Evolutionary conservation across 2,113 vertebrate species (phyloP), one percentile per base, ranked within the genome.

Genomic region (Hoplias malabaricus): DNA sequence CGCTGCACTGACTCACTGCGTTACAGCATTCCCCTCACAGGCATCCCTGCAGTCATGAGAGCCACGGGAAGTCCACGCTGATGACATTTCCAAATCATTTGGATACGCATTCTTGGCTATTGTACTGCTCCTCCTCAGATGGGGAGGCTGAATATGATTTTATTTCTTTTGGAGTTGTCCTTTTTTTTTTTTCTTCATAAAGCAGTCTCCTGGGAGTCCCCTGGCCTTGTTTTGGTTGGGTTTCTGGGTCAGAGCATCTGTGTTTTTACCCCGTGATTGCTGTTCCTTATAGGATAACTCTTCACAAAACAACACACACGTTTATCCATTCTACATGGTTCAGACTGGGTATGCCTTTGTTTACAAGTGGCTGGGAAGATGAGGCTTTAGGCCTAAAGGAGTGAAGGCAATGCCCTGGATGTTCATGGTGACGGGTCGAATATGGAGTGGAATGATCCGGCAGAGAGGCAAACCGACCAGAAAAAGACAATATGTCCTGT

Each of bases 191-290:
- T n/a, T n/a, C n/a, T n/a, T n/a, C n/a, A n/a, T n/a, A n/a, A n/a
- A 38, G 48, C 13, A 40, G n/a, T 71, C 69, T 63, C 11, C 2
- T 63, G 69, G 80, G 75, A 79, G 48, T 82, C 73, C 81, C 68
- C 75, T 43, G 54, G 85, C 87, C 85, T 83, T 80, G 84, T 88
- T 88, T 86, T 87, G 82, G 85, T 83, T 79, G 79, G 81, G 46
- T 59, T 87, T 87, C 80, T 88, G 85, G 87, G 83, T 89, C 85
- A 88, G 65, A 84, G 84, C 82, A 83, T 83, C 84, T 85, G 88
- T 88, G 84, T 68, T 57, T 48, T 62, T 81, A 82, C 84, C 78
- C 79, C 10, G 27, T 78, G 56, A 84, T 36, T 27, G 59, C 46
- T 27, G 29, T 21, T 21, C 11, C 46, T 69, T 12, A 16, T 46